Evolutionary conservation across 2,797 vertebrate genomes (phyloP).

Genomic region (Australoheros facetus): DNA sequence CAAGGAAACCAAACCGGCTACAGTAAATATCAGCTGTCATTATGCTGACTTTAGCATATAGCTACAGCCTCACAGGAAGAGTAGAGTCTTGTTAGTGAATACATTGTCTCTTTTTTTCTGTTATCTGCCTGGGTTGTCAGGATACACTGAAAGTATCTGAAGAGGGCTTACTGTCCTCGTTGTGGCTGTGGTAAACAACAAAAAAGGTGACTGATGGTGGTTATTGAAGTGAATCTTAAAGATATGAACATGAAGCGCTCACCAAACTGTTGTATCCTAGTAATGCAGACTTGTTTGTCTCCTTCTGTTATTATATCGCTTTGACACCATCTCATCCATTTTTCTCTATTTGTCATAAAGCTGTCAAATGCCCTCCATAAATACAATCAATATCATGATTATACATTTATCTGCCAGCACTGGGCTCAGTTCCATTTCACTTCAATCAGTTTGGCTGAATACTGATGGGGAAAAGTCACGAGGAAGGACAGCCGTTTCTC

Average conservation of each 20-base stretch:
- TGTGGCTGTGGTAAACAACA: neutral
- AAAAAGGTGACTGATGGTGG: neutral
- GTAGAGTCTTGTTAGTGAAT: neutral
- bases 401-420: conserved; percentile 38
- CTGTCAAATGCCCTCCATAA: conserved; percentile 54
- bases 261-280: neutral
- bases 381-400: conserved; percentile 56
- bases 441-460: conserved; percentile 55
- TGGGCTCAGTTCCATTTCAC: conserved; percentile 43
- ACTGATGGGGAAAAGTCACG: conserved; percentile 42
- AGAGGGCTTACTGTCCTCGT: neutral
- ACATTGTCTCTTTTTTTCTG: neutral
- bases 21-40: neutral
- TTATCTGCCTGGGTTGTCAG: neutral
- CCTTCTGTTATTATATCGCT: conserved; percentile 4
- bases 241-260: conserved; percentile 14
- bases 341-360: conserved; percentile 44
- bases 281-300: conserved; percentile 17
- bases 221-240: neutral
- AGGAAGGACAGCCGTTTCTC: conserved; percentile 17
- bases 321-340: conserved; percentile 34
- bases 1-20: neutral
- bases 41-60: neutral
- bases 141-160: neutral
- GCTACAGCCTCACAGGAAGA: neutral